Evolutionary conservation across 2,888 invertebrate genomes (phyloP).

Genomic region (Lochmaea crataegi): DNA sequence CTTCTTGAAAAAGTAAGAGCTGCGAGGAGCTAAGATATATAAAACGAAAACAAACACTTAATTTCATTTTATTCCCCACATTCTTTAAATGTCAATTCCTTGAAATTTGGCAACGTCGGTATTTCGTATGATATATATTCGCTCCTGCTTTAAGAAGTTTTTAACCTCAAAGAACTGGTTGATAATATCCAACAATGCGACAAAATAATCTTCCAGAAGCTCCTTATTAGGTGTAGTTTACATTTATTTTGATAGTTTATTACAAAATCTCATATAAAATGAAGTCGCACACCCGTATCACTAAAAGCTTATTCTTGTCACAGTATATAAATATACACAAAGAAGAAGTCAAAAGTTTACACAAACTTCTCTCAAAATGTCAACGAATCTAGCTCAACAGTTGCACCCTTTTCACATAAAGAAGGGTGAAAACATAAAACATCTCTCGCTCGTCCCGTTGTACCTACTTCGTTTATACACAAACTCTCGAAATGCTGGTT

Average conservation of each 20-base stretch:
- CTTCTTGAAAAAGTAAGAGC: no score
- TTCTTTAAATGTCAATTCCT: no score
- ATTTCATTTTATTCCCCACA: no score
- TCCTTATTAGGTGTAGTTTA: background rate
- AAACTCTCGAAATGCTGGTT: constrained; percentile 8
- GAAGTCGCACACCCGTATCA: background rate
- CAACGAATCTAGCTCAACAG: constrained; percentile 3
- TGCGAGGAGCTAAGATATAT: no score
- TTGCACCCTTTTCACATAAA: constrained; percentile 8
- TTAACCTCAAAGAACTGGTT: no score
- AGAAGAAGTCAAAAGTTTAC: constrained; percentile 9
- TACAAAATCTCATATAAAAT: background rate
- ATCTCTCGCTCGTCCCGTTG: background rate
- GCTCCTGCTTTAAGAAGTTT: no score
- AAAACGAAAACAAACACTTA: no score
- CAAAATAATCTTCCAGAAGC: background rate
- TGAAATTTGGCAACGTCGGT: no score
- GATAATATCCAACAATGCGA: no score
- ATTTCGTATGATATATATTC: no score
- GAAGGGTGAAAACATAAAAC: constrained; percentile 12
- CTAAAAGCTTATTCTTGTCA: background rate
- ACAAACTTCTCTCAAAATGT: background rate
- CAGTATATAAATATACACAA: constrained; percentile 13
- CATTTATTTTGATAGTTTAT: background rate
- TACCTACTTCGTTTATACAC: constrained; percentile 2